A percentile compares a stretch with the other conserved stretches of the same genome.
These are phyloP conservation scores for Xylota sylvarum DNA, from an alignment of 2,888 invertebrate genomes.

Conservation along the genomic window DNA sequence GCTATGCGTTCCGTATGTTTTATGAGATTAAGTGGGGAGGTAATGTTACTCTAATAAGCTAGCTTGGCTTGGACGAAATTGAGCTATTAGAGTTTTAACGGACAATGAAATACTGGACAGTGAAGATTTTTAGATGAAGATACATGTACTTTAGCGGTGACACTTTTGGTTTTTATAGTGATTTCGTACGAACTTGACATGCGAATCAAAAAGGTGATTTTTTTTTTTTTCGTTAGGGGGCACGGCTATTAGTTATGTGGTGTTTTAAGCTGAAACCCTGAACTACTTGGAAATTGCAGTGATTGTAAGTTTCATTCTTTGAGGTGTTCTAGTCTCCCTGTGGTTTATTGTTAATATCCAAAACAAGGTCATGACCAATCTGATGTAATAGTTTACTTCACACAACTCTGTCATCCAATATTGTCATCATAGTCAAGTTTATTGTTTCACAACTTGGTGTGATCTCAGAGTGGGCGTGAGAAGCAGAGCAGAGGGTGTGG, in stretches of 20 bases:
- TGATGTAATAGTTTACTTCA: conserved; percentile 14
- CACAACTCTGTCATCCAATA: conserved; percentile 36
- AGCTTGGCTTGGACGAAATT: conserved; percentile 38
- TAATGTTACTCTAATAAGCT: conserved; percentile 21
- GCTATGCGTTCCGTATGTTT: conserved; percentile 41
- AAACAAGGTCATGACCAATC: conserved; percentile 30
- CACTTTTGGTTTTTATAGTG: neutral
- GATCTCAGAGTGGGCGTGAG: conserved; percentile 54
- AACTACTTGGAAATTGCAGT: neutral
- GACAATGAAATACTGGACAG: conserved; percentile 27
- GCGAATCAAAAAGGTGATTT: conserved; percentile 7
- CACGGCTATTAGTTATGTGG: neutral
- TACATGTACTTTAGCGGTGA: conserved; percentile 14
- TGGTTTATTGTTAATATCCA: conserved; percentile 2
- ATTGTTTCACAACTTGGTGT: conserved; percentile 1
- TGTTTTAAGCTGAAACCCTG: neutral
- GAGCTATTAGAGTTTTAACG: conserved; percentile 63
- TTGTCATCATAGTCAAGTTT: conserved; percentile 48
- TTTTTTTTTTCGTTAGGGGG: neutral
- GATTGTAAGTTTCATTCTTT: too few relatives aligned
- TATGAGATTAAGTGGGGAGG: conserved; percentile 14
- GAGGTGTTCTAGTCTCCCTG: too few relatives aligned
- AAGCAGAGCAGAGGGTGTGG: conserved; percentile 20
- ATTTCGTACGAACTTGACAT: conserved; percentile 17
- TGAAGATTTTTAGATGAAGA: conserved; percentile 2